Evolutionary conservation across 2,797 vertebrate species (phyloP).

Genomic region (Sorex maritimensis): DNA sequence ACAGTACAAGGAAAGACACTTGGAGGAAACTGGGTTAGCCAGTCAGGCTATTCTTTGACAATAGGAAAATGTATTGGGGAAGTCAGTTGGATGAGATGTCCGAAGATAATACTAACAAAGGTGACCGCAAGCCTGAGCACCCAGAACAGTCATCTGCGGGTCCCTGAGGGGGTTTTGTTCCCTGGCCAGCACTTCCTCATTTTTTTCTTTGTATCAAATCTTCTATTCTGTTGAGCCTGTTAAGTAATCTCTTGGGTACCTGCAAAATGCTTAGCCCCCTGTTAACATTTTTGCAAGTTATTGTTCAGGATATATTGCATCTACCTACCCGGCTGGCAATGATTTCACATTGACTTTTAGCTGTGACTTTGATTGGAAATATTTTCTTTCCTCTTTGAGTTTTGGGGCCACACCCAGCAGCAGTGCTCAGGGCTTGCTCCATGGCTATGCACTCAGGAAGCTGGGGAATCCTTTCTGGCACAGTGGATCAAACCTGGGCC

Average conservation of each 20-base stretch:
- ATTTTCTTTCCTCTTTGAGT: not conserved
- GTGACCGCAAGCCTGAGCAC: not conserved
- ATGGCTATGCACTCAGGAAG: too few species aligned
- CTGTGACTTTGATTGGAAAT: not conserved
- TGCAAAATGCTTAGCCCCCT: not conserved
- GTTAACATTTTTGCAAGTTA: not conserved
- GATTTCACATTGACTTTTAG: constrained; percentile 2
- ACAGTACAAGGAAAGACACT: not conserved
- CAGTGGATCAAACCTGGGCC: too few species aligned
- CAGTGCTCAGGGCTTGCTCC: too few species aligned
- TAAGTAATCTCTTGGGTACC: not conserved
- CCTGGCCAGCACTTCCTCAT: not conserved
- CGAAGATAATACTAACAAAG: not conserved
- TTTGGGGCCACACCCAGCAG: too few species aligned
- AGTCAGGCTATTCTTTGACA: not conserved
- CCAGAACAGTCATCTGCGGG: not conserved
- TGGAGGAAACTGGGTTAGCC: not conserved
- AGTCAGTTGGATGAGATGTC: not conserved
- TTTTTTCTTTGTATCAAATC: not conserved
- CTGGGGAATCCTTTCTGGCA: too few species aligned
- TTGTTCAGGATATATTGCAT: not conserved
- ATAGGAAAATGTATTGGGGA: not conserved
- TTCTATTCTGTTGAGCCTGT: not conserved
- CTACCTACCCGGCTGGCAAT: not conserved
- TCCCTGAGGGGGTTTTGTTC: not conserved